Conservation (phyloP, 2,888 invertebrate species). For the Apamea monoglypha region DNA sequence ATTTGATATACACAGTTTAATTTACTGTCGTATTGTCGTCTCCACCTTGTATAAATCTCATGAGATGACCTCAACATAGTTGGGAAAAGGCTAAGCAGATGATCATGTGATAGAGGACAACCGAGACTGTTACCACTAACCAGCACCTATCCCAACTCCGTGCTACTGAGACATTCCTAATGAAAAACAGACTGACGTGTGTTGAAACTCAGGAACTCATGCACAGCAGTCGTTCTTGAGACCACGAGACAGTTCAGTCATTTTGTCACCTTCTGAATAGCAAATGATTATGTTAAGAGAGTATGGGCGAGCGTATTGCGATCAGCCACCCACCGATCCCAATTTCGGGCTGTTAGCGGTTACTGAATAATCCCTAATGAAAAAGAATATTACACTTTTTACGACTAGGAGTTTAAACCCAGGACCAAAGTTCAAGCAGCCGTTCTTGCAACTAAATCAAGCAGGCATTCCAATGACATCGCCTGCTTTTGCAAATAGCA, state of each 20-base stretch:
- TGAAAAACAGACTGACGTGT: neutral
- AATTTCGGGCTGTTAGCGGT: no score
- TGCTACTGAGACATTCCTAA: neutral
- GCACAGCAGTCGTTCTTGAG: neutral
- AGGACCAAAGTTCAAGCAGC: neutral
- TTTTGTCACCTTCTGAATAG: neutral
- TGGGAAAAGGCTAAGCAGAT: neutral
- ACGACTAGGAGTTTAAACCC: no score
- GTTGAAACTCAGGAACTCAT: neutral
- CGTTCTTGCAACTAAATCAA: neutral
- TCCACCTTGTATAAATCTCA: neutral
- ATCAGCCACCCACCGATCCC: no score
- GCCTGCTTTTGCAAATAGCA: neutral
- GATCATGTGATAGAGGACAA: neutral
- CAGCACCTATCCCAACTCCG: neutral
- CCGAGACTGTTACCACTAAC: neutral
- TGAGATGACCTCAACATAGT: neutral
- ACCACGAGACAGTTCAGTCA: neutral
- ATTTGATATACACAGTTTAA: no score
- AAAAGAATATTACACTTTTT: no score
- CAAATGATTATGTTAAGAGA: neutral
- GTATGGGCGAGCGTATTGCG: no score
- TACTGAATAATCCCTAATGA: no score
- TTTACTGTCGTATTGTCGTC: no score
- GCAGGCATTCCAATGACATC: neutral